Conservation (phyloP, 2,888 invertebrate species). For the Lasioglossum pauxillum region DNA sequence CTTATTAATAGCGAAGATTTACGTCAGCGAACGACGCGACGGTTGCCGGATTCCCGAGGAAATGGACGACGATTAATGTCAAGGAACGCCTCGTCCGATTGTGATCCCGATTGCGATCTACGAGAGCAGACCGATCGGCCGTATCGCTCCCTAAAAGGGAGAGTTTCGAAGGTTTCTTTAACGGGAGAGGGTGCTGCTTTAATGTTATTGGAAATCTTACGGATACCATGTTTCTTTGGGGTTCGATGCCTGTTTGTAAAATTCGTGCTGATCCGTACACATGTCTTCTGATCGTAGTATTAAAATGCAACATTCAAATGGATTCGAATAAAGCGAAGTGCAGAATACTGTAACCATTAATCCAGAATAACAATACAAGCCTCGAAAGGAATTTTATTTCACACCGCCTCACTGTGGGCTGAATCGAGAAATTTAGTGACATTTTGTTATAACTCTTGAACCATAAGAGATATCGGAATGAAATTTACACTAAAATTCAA, state of each 20-base stretch:
- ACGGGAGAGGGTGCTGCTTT: not conserved
- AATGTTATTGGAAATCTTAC: not conserved
- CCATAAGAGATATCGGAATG: no score
- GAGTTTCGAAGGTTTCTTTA: not conserved
- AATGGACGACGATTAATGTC: slow-evolving; percentile 29
- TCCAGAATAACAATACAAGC: not conserved
- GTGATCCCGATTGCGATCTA: slow-evolving; percentile 5
- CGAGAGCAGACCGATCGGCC: not conserved
- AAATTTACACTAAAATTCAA: no score
- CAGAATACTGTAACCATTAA: not conserved
- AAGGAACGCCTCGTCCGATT: slow-evolving; percentile 6
- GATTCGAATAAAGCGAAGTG: not conserved
- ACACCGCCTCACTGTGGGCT: not conserved
- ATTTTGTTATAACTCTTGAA: no score
- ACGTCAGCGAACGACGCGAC: not conserved
- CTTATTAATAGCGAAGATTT: slow-evolving; percentile 28
- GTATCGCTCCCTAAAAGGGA: not conserved
- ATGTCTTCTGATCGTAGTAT: not conserved
- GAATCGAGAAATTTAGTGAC: no score
- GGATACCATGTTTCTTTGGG: not conserved
- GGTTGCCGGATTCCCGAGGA: slow-evolving; percentile 5
- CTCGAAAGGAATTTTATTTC: not conserved
- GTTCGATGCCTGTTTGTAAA: not conserved
- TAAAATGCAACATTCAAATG: no score
- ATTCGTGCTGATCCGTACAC: not conserved